Conservation (phyloP, 2,797 vertebrate genomes). For the Onychomys arenicola region DNA sequence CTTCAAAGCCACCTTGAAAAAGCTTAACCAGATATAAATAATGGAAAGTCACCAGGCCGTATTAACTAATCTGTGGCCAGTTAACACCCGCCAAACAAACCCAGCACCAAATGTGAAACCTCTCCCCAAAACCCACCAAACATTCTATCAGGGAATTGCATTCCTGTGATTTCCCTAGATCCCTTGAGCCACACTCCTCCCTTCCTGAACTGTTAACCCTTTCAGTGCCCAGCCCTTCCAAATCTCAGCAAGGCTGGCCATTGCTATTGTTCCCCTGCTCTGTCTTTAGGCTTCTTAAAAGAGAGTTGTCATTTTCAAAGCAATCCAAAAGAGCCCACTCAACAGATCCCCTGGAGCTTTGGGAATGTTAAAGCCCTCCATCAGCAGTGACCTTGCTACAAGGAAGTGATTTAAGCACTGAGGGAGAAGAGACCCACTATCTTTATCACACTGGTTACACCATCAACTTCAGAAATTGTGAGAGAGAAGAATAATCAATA, state of each 20-base stretch:
- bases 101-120: conserved; percentile 7
- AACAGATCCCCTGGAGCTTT: conserved; percentile 60
- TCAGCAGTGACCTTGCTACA: conserved; percentile 71
- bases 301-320: conserved; percentile 66
- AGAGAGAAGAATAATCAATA: conserved; percentile 73
- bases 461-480: conserved; percentile 71
- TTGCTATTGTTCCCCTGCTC: conserved; percentile 25
- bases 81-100: neutral
- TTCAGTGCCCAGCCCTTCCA: neutral
- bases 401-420: conserved; percentile 66
- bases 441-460: conserved; percentile 72
- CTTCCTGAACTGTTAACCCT: conserved; percentile 66
- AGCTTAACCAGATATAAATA: neutral
- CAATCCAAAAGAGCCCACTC: conserved; percentile 45
- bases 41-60: neutral
- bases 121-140: neutral
- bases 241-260: neutral
- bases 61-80: neutral
- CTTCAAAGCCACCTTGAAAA: conserved; percentile 6
- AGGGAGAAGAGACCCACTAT: conserved; percentile 56
- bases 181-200: neutral
- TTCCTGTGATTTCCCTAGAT: conserved; percentile 53
- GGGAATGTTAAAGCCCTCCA: conserved; percentile 67
- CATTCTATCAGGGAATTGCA: conserved; percentile 40
- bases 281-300: conserved; percentile 63